phyloP scores from a whole-genome alignment of 1,140 invertebrate genomes.

The Leptinotarsa texana region DNA sequence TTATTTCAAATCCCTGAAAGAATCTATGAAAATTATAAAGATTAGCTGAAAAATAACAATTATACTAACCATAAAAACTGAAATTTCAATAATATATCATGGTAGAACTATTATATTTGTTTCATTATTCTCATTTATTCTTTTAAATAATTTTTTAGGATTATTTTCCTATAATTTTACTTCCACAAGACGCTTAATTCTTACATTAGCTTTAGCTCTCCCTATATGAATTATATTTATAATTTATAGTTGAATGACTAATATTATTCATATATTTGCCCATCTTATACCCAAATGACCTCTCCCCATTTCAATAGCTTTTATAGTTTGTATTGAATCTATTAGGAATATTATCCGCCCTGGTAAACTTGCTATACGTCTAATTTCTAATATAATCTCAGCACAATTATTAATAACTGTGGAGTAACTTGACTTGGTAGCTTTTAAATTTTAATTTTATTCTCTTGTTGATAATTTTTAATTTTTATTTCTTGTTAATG shows the following conservation, averaged over 20 bases:
- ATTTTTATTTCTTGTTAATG: too few relatives aligned
- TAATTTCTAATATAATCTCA: constrained; percentile 72
- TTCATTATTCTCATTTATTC: constrained; percentile 60
- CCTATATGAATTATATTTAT: constrained; percentile 66
- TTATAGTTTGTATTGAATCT: constrained; percentile 64
- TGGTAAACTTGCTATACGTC: constrained; percentile 56
- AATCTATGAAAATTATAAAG: too few relatives aligned
- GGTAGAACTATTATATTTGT: constrained; percentile 60
- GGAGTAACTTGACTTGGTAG: too few relatives aligned
- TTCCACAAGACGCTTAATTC: constrained; percentile 61
- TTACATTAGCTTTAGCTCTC: constrained; percentile 62
- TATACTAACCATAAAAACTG: too few relatives aligned
- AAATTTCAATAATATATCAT: constrained; percentile 45
- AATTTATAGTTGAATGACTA: constrained; percentile 61
- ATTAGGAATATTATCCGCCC: constrained; percentile 68
- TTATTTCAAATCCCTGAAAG: too few relatives aligned
- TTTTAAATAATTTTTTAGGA: constrained; percentile 68
- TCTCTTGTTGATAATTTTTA: too few relatives aligned
- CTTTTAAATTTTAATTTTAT: too few relatives aligned
- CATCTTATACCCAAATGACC: constrained; percentile 67
- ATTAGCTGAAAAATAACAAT: too few relatives aligned
- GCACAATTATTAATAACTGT: constrained; percentile 60
- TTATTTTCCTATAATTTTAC: constrained; percentile 72
- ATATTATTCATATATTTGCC: constrained; percentile 58
- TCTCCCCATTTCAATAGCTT: constrained; percentile 60